Conservation (phyloP, 2,888 invertebrate genomes). For the Caenorhabditis panamensis region DNA sequence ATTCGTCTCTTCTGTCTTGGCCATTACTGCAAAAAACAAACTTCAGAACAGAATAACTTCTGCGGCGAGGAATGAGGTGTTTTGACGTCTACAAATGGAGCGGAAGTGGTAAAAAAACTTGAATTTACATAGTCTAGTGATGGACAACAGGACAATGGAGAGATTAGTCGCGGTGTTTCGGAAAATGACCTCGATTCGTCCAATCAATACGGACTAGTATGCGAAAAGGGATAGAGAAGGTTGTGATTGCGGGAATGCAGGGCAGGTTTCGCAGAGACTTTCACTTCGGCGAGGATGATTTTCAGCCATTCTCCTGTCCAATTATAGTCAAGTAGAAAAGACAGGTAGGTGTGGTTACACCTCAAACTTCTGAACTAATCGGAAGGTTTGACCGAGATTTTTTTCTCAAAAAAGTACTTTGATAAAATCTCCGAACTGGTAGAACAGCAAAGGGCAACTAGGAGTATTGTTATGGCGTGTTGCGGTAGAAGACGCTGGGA, state of each 20-base stretch:
- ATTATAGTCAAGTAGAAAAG: background rate
- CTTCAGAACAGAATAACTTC: constrained; percentile 1
- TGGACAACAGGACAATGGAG: constrained; percentile 26
- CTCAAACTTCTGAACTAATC: too few relatives aligned
- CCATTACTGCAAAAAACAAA: constrained; percentile 36
- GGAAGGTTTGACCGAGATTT: background rate
- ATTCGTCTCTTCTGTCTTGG: constrained; percentile 8
- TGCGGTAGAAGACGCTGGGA: background rate
- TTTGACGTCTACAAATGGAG: background rate
- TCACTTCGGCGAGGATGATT: background rate
- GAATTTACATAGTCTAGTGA: background rate
- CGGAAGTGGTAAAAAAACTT: constrained; percentile 10
- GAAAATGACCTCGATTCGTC: constrained; percentile 39
- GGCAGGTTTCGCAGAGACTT: constrained; percentile 14
- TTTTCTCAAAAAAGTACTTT: background rate
- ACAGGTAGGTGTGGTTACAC: background rate
- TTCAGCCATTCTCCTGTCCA: background rate
- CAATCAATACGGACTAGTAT: constrained; percentile 36
- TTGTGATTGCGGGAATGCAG: constrained; percentile 7
- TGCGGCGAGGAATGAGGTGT: background rate
- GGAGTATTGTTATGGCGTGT: background rate
- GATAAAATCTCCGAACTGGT: constrained; percentile 3
- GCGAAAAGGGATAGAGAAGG: constrained; percentile 1
- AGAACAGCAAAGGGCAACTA: background rate
- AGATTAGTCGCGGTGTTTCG: constrained; percentile 38